A percentile compares a stretch with the other conserved stretches of the same genome.
Conservation (phyloP, 1,140 invertebrate species). For the Atta colombica region DNA sequence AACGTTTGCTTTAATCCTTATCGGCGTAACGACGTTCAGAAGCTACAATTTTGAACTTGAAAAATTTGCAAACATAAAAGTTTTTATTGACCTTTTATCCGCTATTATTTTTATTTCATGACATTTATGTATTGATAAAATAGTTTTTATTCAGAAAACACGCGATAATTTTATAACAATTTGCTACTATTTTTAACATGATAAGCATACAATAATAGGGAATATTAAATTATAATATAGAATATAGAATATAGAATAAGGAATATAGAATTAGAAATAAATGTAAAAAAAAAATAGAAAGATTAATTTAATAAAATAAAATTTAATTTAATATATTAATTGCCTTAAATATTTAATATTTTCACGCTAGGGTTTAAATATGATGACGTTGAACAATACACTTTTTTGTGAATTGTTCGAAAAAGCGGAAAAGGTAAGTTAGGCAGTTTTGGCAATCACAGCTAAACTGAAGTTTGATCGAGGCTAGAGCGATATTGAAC, state of each 20-base stretch:
- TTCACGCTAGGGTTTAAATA: constrained; percentile 70
- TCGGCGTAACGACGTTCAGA: not conserved
- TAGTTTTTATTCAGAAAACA: not conserved
- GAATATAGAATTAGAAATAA: not conserved
- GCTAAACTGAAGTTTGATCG: constrained; percentile 22
- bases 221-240: not conserved
- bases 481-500: constrained; percentile 37
- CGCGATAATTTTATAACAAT: not conserved
- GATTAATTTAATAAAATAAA: not conserved
- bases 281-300: not conserved
- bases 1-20: constrained; percentile 13
- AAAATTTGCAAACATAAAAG: not conserved
- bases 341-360: not conserved
- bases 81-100: not conserved
- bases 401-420: constrained; percentile 72
- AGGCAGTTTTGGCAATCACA: constrained; percentile 16
- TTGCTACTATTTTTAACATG: not conserved
- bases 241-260: too few relatives aligned
- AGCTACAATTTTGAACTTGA: not conserved
- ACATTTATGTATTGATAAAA: constrained; percentile 1
- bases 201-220: not conserved
- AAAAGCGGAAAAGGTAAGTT: constrained; percentile 77
- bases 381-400: constrained; percentile 68
- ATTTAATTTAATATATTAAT: constrained; percentile 17
- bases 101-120: not conserved